These are phyloP conservation scores for Linnaemya tessellans DNA, from an alignment of 2,888 invertebrate genomes.

Conservation along the genomic window DNA sequence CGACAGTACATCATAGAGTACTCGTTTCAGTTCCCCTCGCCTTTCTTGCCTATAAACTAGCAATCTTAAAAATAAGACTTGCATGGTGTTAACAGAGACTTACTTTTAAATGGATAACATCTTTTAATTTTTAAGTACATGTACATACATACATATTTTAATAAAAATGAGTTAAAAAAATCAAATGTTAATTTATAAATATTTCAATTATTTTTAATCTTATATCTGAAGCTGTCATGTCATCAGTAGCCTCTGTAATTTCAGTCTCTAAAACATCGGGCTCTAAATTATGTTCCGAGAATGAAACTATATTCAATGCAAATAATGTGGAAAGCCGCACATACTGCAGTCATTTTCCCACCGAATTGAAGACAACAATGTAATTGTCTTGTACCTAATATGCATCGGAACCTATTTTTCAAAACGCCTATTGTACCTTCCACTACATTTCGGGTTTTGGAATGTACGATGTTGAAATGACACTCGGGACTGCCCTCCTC, in stretches of 20 bases:
- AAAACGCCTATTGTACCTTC: neutral
- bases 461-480: neutral
- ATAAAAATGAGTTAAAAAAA: too few species aligned
- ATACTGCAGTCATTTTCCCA: too few species aligned
- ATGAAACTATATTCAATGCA: neutral
- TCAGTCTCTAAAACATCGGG: neutral
- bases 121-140: too few species aligned
- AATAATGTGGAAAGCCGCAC: neutral
- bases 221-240: neutral
- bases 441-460: neutral
- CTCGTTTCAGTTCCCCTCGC: too few species aligned
- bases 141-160: too few species aligned
- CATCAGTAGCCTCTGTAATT: neutral
- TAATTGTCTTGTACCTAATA: neutral
- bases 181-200: neutral
- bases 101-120: too few species aligned
- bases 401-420: neutral
- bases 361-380: neutral
- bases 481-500: neutral
- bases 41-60: too few species aligned
- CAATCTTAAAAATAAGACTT: too few species aligned
- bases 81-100: too few species aligned
- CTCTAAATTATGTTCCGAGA: neutral
- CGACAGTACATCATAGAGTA: too few species aligned
- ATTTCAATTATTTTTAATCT: neutral